Percentiles rank a stretch among this genome's conserved stretches.
Conservation (phyloP, 2,888 invertebrate species). For the Drosophila kanekoi region DNA sequence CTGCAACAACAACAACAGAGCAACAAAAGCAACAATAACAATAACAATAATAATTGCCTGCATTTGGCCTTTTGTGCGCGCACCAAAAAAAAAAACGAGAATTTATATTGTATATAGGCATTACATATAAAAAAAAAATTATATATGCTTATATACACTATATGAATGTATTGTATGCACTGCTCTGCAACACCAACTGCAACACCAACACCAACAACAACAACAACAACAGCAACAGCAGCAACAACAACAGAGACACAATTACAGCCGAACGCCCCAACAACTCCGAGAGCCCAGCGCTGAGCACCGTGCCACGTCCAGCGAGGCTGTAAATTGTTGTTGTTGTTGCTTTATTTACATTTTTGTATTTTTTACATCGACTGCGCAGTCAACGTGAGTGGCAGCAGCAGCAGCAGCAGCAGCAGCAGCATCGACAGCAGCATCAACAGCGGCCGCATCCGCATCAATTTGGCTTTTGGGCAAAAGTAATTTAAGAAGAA, state of each 20-base stretch:
- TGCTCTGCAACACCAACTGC: slow-evolving; percentile 38
- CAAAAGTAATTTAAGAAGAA: slow-evolving; percentile 79
- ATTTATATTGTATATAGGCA: slow-evolving; percentile 55
- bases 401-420: slow-evolving; percentile 28
- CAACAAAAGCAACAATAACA: slow-evolving; percentile 30
- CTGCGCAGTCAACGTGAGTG: slow-evolving; percentile 40
- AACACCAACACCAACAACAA: slow-evolving; percentile 25
- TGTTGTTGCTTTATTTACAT: slow-evolving; percentile 27
- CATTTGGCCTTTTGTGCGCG: slow-evolving; percentile 74
- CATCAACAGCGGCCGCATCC: slow-evolving; percentile 30
- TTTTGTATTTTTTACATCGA: slow-evolving; percentile 34
- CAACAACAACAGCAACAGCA: slow-evolving; percentile 24
- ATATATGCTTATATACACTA: slow-evolving; percentile 46
- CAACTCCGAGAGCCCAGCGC: slow-evolving; percentile 35
- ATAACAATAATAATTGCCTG: slow-evolving; percentile 66
- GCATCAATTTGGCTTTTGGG: slow-evolving; percentile 75
- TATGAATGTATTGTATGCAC: slow-evolving; percentile 44
- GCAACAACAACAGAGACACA: slow-evolving; percentile 40
- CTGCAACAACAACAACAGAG: slow-evolving; percentile 30
- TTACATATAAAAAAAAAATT: slow-evolving; percentile 46
- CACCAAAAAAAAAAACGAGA: slow-evolving; percentile 41
- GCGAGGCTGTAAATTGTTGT: slow-evolving; percentile 36
- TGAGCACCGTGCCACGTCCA: slow-evolving; percentile 36
- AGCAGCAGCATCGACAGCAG: slow-evolving; percentile 25
- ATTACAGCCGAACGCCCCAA: slow-evolving; percentile 59